Base-by-base conservation (phyloP, 1,140 invertebrate genomes). In the Plutomurus gul region DNA sequence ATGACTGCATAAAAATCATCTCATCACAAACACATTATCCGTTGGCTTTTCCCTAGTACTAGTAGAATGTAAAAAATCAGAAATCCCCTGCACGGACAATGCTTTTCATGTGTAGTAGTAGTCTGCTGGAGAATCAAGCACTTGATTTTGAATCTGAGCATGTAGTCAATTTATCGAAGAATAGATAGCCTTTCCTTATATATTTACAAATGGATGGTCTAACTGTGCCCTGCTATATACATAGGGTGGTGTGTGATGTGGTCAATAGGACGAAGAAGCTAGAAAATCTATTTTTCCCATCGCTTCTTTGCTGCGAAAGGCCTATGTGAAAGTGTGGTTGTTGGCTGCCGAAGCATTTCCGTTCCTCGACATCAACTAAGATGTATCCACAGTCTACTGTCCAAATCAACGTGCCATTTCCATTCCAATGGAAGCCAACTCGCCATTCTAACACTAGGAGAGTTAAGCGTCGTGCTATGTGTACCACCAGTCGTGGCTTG, bases 11-110 rank as follows among this genome's bases (percentile, higher is more conserved):
- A 75, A 75, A 75, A 75, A 75, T 75, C 73, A 75, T 75, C 73
- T 75, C 43, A 75, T 75, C 73, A 47, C 73, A 75, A 75, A 75
- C 73, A 75, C 73, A 75, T 75, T 75, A 75, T 75, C 73, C 46
- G 33, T 30, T 1, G 7, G 36, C 70, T 73, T 7, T 40, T n/a
- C 70, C 18, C 70, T 13, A 13, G n/a, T n/a, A n/a, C n/a, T n/a
- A n/a, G n/a, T 30, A 36, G 56, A 65, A 65, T 65, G 27, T 65
- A 11, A 65, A n/a, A 65, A 65, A 65, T 27, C 13, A 33, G 51
- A 30, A 33, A 60, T 33, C 27, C 51, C 27, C 20, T 5, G 27
- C 25, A 16, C 56, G 25, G 56, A 65, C 56, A 65, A 65, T 65
- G 13, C 13, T 65, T 36, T 7, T 2, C 39, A 13, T 43, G 39